Evolutionary conservation across 2,888 invertebrate species (phyloP).

Genomic region (Incurvaria masculella): DNA sequence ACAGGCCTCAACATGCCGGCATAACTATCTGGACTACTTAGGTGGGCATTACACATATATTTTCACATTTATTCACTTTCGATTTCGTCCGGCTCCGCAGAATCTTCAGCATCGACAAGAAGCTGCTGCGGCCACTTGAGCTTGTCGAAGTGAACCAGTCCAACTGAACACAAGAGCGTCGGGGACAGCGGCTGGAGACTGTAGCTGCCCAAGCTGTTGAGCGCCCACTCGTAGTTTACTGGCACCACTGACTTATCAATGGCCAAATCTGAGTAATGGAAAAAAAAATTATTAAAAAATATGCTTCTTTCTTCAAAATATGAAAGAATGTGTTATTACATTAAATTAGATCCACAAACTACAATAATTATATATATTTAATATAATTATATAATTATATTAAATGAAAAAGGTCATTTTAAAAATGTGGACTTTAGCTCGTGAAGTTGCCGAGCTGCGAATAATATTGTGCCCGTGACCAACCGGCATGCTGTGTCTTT

Average conservation of each 20-base stretch:
- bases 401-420: too few species aligned
- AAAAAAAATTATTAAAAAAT: slow-evolving; percentile 4
- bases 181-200: slow-evolving; percentile 29
- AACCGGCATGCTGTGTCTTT: too few species aligned
- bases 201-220: slow-evolving; percentile 44
- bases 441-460: too few species aligned
- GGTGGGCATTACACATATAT: too few species aligned
- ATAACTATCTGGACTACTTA: too few species aligned
- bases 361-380: too few species aligned
- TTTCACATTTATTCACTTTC: background rate
- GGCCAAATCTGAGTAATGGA: slow-evolving; percentile 34
- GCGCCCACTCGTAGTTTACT: slow-evolving; percentile 47
- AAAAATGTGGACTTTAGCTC: too few species aligned
- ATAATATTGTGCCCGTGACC: too few species aligned
- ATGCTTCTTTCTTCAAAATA: background rate
- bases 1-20: too few species aligned
- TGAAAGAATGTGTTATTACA: background rate
- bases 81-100: background rate
- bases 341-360: too few species aligned
- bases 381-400: too few species aligned
- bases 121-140: background rate
- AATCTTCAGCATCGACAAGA: background rate
- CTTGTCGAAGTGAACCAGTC: slow-evolving; percentile 3
- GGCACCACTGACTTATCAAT: slow-evolving; percentile 38
- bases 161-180: slow-evolving; percentile 33